A percentile compares a stretch with the other conserved stretches of the same genome.
phyloP scores from a whole-genome alignment of 2,888 invertebrate species.

The Athalia circularis region DNA sequence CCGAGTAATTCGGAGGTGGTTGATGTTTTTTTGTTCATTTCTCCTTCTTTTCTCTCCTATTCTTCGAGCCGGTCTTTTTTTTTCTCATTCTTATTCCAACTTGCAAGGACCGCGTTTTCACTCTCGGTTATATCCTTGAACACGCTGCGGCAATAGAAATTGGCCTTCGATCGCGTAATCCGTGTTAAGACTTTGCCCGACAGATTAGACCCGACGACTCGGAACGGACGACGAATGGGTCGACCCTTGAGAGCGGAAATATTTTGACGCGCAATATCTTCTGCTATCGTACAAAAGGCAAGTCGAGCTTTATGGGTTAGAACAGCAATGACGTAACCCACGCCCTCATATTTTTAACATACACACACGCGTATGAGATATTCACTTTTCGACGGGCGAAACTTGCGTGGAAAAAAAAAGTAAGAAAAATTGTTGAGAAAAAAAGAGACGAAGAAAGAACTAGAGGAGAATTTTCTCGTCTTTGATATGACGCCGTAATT shows the following conservation, averaged over 20 bases:
- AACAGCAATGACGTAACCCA: background rate
- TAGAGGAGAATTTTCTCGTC: conserved; percentile 4
- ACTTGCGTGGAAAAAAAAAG: too few species aligned
- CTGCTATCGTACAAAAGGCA: background rate
- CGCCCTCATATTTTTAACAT: background rate
- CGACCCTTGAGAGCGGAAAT: conserved; percentile 32
- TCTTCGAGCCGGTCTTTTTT: background rate
- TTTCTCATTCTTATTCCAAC: background rate
- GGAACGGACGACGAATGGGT: background rate
- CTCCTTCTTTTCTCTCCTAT: background rate
- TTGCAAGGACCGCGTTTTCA: conserved; percentile 36
- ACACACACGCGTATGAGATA: background rate
- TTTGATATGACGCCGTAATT: conserved; percentile 9
- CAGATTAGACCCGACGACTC: conserved; percentile 11
- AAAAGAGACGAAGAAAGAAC: conserved; percentile 1
- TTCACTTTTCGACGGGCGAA: background rate
- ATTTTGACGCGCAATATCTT: conserved; percentile 24
- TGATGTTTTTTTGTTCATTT: too few species aligned
- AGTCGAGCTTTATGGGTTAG: background rate
- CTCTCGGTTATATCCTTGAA: conserved; percentile 63
- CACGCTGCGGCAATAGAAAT: conserved; percentile 67
- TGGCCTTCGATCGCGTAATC: conserved; percentile 62
- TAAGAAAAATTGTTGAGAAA: background rate
- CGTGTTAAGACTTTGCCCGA: conserved; percentile 41
- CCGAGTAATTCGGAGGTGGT: background rate